Evolutionary conservation across 2,888 invertebrate genomes (phyloP), one percentile per base, ranked within the genome.

Genomic region (Dryomyza anilis): DNA sequence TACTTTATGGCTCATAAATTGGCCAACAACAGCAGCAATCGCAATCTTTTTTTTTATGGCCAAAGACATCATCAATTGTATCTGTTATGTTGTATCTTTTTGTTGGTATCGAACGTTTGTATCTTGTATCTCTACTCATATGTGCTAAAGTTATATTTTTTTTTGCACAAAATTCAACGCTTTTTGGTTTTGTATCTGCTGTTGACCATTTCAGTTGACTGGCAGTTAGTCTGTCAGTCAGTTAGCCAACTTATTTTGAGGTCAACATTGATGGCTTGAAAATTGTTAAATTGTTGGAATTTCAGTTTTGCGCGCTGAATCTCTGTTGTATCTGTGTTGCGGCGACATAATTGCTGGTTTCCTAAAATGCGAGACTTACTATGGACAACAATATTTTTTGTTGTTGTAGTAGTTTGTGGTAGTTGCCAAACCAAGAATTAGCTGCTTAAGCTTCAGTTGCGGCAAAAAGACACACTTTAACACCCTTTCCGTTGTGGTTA

Each of bases 131-230:
- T n/a, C n/a, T n/a, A n/a, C n/a, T n/a, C n/a, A n/a, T n/a, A n/a
- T n/a, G n/a, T n/a, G n/a, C n/a, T n/a, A n/a, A n/a, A n/a, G 50
- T 55, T 33, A 16, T 55, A 25, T 55, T 55, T n/a, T 19, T 55
- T 29, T 10, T n/a, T n/a, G n/a, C n/a, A n/a, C n/a, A n/a, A n/a
- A n/a, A n/a, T n/a, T n/a, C n/a, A n/a, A n/a, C n/a, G n/a, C n/a
- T n/a, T n/a, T 6, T 6, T 30, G 30, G n/a, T 30, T 21, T 10
- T 48, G 1, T 21, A 48, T 19, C 23, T 48, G 10, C 21, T 53
- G 16, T 33, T 53, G 33, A 53, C 30, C 53, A 53, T 33, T 53
- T 19, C 8, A 23, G 23, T 19, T 53, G 16, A 2, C 12, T 23
- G 19, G 10, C 21, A 5, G 5, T 5, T 48, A 14, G 46, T 3